Conservation (phyloP, 2,797 vertebrate genomes). For the Rhincodon typus region DNA sequence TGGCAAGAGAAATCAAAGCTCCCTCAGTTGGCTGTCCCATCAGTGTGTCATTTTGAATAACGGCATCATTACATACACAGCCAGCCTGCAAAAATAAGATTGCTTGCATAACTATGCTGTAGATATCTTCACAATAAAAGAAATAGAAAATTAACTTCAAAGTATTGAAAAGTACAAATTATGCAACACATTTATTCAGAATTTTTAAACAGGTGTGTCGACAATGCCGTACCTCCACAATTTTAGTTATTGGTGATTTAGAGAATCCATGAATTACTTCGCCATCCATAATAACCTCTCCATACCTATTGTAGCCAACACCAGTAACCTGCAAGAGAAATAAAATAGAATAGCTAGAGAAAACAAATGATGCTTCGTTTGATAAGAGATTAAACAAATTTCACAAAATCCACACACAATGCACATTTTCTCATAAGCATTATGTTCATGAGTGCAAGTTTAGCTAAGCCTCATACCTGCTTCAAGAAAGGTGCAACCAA, state of each 20-base stretch:
- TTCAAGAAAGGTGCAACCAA: neutral
- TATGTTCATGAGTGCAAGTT: neutral
- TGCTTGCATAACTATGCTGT: neutral
- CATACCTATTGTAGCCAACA: slow-evolving; percentile 85
- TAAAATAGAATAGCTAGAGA: neutral
- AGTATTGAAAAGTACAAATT: neutral
- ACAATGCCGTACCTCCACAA: slow-evolving; percentile 73
- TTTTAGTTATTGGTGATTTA: slow-evolving; percentile 73
- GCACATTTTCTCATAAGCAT: neutral
- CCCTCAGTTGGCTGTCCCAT: slow-evolving; percentile 94
- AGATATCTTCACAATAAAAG: slow-evolving; percentile 7
- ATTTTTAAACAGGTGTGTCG: neutral
- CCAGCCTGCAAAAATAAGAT: slow-evolving; percentile 61
- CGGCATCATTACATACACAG: slow-evolving; percentile 87
- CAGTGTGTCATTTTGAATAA: slow-evolving; percentile 79
- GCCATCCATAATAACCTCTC: slow-evolving; percentile 79
- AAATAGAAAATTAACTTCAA: slow-evolving; percentile 6
- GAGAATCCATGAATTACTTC: slow-evolving; percentile 84
- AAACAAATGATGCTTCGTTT: neutral
- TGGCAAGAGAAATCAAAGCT: slow-evolving; percentile 66
- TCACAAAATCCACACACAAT: neutral
- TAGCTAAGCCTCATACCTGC: neutral
- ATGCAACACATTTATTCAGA: neutral
- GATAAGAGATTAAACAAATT: neutral
- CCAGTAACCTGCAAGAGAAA: slow-evolving; percentile 74